These are phyloP conservation scores for Hypena proboscidalis DNA, from an alignment of 2,888 invertebrate genomes.

Conservation along the genomic window DNA sequence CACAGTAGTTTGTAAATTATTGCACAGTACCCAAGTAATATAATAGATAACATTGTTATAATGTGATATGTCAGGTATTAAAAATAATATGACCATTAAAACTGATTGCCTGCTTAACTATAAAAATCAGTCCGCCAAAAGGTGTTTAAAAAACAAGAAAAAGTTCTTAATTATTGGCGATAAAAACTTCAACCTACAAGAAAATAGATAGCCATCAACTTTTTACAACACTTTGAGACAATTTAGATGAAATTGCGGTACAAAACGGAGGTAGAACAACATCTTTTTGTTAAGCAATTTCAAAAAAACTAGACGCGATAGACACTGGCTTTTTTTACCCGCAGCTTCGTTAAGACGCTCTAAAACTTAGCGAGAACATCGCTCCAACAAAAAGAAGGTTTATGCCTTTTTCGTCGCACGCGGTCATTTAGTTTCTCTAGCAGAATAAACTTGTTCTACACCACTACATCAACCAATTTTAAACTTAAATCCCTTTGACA, in stretches of 20 bases:
- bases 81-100: too few relatives aligned
- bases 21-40: too few relatives aligned
- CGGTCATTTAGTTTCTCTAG: slow-evolving; percentile 34
- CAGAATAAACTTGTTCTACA: slow-evolving; percentile 27
- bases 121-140: not conserved
- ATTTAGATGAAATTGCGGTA: slow-evolving; percentile 20
- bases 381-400: slow-evolving; percentile 34
- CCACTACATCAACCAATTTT: slow-evolving; percentile 21
- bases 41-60: too few relatives aligned
- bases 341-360: slow-evolving; percentile 51
- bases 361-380: slow-evolving; percentile 38
- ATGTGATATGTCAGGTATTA: too few relatives aligned
- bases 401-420: slow-evolving; percentile 31
- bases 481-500: slow-evolving; percentile 4
- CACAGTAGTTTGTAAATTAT: too few relatives aligned
- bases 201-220: slow-evolving; percentile 1
- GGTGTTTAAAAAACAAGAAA: not conserved
- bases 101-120: too few relatives aligned
- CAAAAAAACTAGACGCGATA: slow-evolving; percentile 18
- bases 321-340: slow-evolving; percentile 26
- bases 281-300: slow-evolving; percentile 23
- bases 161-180: not conserved
- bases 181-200: not conserved
- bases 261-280: slow-evolving; percentile 18
- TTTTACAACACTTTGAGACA: slow-evolving; percentile 8